These are phyloP conservation scores for Epinotia ramella DNA, from an alignment of 2,888 invertebrate genomes.

Conservation along the genomic window DNA sequence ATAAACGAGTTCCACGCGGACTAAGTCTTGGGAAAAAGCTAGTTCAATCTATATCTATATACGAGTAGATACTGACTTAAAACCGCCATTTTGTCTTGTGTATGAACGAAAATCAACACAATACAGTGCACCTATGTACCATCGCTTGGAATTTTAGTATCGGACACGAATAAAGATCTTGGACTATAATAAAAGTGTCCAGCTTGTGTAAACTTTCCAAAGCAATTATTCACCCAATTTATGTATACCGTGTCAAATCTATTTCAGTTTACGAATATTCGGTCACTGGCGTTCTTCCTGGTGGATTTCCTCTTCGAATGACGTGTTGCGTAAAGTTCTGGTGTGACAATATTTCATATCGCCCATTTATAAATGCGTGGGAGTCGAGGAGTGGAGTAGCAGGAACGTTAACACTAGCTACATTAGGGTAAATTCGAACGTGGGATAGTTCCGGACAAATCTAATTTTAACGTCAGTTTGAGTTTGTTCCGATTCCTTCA, in stretches of 20 bases:
- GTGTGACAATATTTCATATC: constrained; percentile 34
- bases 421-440: too few relatives aligned
- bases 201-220: constrained; percentile 15
- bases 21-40: too few relatives aligned
- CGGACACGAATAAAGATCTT: constrained; percentile 10
- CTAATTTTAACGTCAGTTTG: too few relatives aligned
- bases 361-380: constrained; percentile 31
- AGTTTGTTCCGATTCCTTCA: too few relatives aligned
- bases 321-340: constrained; percentile 41
- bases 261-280: constrained; percentile 31
- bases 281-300: constrained; percentile 39
- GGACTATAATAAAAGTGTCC: constrained; percentile 24
- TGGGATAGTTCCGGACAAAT: too few relatives aligned
- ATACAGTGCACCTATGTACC: not conserved
- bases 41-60: too few relatives aligned
- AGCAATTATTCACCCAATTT: constrained; percentile 25
- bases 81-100: not conserved
- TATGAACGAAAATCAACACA: not conserved
- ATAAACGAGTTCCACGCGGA: too few relatives aligned
- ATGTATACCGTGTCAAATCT: constrained; percentile 29
- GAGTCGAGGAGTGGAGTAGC: constrained; percentile 11
- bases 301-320: constrained; percentile 33
- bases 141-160: constrained; percentile 7
- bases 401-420: too few relatives aligned
- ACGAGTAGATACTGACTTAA: too few relatives aligned